Evolutionary conservation across 2,797 vertebrate genomes (phyloP).

Genomic region (Rhabdophis nuchalis): DNA sequence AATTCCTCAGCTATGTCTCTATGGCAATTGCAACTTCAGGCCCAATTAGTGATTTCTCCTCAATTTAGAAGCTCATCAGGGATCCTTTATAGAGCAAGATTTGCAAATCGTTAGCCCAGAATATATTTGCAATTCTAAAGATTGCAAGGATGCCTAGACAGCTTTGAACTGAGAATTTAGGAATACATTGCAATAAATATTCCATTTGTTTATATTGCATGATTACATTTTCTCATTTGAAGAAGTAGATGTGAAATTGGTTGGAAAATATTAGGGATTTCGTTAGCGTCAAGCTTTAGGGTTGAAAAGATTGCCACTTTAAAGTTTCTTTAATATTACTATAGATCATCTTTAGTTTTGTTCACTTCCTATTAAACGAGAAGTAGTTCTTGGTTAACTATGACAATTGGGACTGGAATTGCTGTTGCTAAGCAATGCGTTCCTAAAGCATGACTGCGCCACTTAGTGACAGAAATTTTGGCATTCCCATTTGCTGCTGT

Average conservation of each 20-base stretch:
- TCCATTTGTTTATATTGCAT: not conserved
- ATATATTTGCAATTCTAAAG: not conserved
- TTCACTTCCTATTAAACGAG: not conserved
- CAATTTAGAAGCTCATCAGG: constrained; percentile 16
- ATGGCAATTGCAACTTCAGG: constrained; percentile 42
- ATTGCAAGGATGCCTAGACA: not conserved
- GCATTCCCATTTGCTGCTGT: not conserved
- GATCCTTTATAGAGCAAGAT: constrained; percentile 5
- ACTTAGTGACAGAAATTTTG: not conserved
- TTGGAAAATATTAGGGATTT: not conserved
- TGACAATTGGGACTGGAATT: not conserved
- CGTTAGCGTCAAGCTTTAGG: not conserved
- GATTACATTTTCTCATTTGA: not conserved
- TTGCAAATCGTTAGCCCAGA: not conserved
- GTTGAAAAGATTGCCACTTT: not conserved
- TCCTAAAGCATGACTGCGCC: not conserved
- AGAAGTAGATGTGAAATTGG: not conserved
- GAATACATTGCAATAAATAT: not conserved
- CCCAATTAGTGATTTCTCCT: constrained; percentile 33
- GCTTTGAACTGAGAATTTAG: not conserved
- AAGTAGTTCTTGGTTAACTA: not conserved
- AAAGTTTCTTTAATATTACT: not conserved
- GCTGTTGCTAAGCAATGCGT: not conserved
- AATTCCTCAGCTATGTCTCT: constrained; percentile 48
- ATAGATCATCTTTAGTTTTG: not conserved